Base-by-base conservation (phyloP, 1,140 invertebrate genomes). In the Colletes gigas region DNA sequence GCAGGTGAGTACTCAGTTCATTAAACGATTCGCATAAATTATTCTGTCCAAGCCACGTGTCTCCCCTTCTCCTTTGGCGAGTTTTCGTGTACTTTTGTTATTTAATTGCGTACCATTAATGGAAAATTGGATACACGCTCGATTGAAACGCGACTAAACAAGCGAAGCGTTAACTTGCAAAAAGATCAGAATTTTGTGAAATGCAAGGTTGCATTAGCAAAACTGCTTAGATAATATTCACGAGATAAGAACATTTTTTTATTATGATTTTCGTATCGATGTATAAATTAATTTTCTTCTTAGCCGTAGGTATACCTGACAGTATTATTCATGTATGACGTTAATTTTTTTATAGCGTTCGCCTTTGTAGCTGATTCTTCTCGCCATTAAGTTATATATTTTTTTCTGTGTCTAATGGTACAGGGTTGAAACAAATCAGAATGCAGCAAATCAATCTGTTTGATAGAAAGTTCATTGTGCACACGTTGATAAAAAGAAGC, bases 1-100 rank as follows among this genome's bases (percentile, higher is more conserved):
- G 96, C 96, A 92, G 96, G 96, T 97, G 93, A 96, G 95, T 96
- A 75, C 54, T 21, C 0, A 15, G 30, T 52, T 68, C 14, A 7
- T 21, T 21, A 9, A 10, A 21, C 52, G n/a, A 57, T 88, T 76
- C 15, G n/a, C 30, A 52, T n/a, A 52, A 21, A 14, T 21, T 71
- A 30, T 14, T 77, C 15, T 19, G n/a, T 41, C 55, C 17, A 4
- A 15, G 73, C n/a, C 63, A 52, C 71, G 60, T 21, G 47, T 19
- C 30, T 10, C 54, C 77, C 68, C 12, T 30, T 44, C 62, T 72
- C 19, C 21, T 63, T 12, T 75, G 78, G 78, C 72, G 47, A 75
- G 21, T 60, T 68, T 59, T 80, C 78, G 78, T 80, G 72, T 75
- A 75, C 78, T 19, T 59, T 60, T 67, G 44, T 41, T 41, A 41